Percentiles rank a stretch among this genome's conserved stretches.
Conservation (phyloP, 2,113 vertebrate genomes). For the Carollia perspicillata region DNA sequence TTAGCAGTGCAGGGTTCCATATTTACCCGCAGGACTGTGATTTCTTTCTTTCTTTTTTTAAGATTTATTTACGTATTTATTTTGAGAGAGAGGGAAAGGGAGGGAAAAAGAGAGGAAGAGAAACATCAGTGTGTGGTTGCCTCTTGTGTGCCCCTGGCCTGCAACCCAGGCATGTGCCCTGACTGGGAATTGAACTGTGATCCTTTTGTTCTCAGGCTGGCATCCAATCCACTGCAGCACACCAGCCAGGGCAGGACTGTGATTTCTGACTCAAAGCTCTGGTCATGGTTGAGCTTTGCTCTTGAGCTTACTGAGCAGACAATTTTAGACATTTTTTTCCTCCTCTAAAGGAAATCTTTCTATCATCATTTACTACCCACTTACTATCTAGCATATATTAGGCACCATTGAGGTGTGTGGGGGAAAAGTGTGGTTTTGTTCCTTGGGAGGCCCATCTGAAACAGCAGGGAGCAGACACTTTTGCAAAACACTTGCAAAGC, state of each 20-base stretch:
- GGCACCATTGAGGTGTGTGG: accelerated
- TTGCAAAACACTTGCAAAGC: background rate
- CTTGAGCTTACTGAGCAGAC: constrained; percentile 21
- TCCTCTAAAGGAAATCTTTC: background rate
- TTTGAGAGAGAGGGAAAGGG: too few relatives aligned
- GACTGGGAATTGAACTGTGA: too few relatives aligned
- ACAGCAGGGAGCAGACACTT: background rate
- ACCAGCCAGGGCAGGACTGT: background rate
- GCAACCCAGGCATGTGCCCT: too few relatives aligned
- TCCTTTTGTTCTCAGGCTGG: too few relatives aligned
- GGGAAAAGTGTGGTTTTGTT: background rate
- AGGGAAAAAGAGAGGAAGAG: too few relatives aligned
- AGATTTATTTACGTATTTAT: too few relatives aligned
- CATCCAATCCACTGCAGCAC: too few relatives aligned
- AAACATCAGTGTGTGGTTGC: too few relatives aligned
- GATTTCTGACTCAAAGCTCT: background rate
- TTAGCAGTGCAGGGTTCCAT: background rate
- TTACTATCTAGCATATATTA: background rate
- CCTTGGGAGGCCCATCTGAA: background rate
- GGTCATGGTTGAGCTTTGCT: background rate
- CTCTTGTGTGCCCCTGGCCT: too few relatives aligned
- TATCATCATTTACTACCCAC: background rate
- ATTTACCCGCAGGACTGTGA: background rate
- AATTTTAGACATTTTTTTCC: background rate
- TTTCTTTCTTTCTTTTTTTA: background rate